Evolutionary conservation across 2,113 vertebrate genomes (phyloP).

Genomic region (Eira barbara): DNA sequence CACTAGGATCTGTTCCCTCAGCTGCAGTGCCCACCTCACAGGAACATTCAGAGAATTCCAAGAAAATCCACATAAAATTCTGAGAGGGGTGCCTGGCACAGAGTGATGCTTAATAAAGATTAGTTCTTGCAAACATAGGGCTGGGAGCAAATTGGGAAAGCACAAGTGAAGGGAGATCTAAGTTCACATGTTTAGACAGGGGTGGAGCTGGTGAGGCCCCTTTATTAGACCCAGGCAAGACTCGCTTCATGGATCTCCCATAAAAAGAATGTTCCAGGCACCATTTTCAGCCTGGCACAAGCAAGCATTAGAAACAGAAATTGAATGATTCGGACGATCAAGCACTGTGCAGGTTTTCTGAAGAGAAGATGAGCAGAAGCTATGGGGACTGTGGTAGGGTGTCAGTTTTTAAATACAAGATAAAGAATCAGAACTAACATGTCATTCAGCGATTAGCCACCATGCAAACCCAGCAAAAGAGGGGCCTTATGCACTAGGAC

Average conservation of each 20-base stretch:
- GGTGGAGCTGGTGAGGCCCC: neutral
- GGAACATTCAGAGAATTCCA: neutral
- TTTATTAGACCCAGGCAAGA: neutral
- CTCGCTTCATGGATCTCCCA: neutral
- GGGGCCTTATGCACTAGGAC: neutral
- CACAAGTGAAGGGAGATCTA: neutral
- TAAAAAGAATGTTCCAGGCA: neutral
- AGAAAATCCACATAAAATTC: neutral
- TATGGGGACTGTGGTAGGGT: neutral
- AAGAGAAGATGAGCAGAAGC: neutral
- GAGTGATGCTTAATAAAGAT: neutral
- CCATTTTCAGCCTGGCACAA: neutral
- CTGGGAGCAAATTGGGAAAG: neutral
- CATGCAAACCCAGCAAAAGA: neutral
- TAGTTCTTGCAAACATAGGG: neutral
- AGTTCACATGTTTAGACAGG: neutral
- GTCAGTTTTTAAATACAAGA: neutral
- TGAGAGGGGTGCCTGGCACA: neutral
- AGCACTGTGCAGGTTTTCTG: neutral
- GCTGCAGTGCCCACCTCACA: neutral
- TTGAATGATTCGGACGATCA: neutral
- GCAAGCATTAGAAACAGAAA: neutral
- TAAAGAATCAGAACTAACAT: neutral
- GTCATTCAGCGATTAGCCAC: neutral
- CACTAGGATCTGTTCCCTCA: neutral